These are phyloP conservation scores for Hylaea fasciaria DNA, from an alignment of 2,888 invertebrate genomes.

Conservation along the genomic window DNA sequence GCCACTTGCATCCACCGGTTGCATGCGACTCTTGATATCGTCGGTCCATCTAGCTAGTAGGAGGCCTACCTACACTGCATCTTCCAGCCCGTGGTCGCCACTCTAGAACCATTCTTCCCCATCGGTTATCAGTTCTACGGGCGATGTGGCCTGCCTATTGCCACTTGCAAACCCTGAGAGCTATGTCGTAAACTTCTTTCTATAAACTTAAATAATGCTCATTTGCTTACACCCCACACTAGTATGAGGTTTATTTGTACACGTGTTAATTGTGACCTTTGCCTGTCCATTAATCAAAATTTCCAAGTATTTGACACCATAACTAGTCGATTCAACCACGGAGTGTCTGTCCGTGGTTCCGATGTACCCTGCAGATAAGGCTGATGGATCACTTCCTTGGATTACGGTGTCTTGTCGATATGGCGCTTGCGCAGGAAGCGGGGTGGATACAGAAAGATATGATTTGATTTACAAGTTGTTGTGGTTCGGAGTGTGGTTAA, in stretches of 20 bases:
- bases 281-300: constrained; percentile 9
- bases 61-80: no score
- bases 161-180: no score
- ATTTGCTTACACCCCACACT: no score
- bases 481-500: background rate
- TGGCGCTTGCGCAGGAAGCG: constrained; percentile 25
- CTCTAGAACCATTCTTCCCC: no score
- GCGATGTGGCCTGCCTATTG: no score
- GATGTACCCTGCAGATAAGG: constrained; percentile 76
- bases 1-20: no score
- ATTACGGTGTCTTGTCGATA: constrained; percentile 54
- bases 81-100: no score
- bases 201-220: no score
- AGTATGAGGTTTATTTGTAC: background rate
- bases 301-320: constrained; percentile 18
- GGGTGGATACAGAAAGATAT: background rate
- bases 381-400: constrained; percentile 81
- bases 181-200: no score
- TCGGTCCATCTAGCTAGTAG: no score
- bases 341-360: constrained; percentile 36
- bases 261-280: background rate
- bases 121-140: no score
- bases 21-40: no score
- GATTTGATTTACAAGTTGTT: background rate
- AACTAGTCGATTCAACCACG: constrained; percentile 11